phyloP scores from a whole-genome alignment of 1,140 invertebrate genomes.

The Rhagoletis pomonella region DNA sequence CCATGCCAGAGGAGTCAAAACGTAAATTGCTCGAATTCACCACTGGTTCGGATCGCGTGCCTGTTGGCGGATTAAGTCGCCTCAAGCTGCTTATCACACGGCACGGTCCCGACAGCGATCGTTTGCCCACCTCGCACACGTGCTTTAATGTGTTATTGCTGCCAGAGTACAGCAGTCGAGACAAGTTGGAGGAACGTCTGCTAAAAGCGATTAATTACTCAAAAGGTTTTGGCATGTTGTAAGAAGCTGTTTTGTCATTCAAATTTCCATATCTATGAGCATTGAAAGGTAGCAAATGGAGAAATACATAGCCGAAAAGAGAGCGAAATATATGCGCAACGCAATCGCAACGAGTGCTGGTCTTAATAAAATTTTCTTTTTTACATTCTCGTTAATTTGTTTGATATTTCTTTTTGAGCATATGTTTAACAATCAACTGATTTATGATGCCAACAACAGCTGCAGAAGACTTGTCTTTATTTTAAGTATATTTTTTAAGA shows the following conservation, averaged over 20 bases:
- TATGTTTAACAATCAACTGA: slow-evolving; percentile 12
- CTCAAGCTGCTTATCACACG: slow-evolving; percentile 89
- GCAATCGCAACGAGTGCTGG: slow-evolving; percentile 4
- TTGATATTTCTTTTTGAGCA: slow-evolving; percentile 14
- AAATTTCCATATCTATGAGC: slow-evolving; percentile 6
- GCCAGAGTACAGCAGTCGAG: slow-evolving; percentile 89
- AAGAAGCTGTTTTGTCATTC: slow-evolving; percentile 65
- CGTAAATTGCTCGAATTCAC: slow-evolving; percentile 94
- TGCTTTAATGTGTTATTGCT: slow-evolving; percentile 97
- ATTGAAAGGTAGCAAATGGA: not conserved
- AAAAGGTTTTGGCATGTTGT: slow-evolving; percentile 90
- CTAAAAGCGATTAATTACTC: slow-evolving; percentile 93
- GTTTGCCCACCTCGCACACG: slow-evolving; percentile 91
- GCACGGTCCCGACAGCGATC: slow-evolving; percentile 86
- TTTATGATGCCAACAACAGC: not conserved
- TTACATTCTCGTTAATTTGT: slow-evolving; percentile 10
- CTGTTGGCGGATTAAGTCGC: slow-evolving; percentile 92
- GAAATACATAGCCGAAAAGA: not conserved
- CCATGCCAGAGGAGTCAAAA: slow-evolving; percentile 87
- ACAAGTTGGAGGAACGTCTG: slow-evolving; percentile 90
- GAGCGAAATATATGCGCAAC: not conserved
- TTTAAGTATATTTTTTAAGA: slow-evolving; percentile 30
- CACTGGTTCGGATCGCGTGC: slow-evolving; percentile 95
- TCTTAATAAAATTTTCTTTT: slow-evolving; percentile 13
- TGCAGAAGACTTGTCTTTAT: slow-evolving; percentile 39